These are phyloP conservation scores for Liparis tanakae DNA, from an alignment of 2,797 vertebrate genomes.

Conservation along the genomic window DNA sequence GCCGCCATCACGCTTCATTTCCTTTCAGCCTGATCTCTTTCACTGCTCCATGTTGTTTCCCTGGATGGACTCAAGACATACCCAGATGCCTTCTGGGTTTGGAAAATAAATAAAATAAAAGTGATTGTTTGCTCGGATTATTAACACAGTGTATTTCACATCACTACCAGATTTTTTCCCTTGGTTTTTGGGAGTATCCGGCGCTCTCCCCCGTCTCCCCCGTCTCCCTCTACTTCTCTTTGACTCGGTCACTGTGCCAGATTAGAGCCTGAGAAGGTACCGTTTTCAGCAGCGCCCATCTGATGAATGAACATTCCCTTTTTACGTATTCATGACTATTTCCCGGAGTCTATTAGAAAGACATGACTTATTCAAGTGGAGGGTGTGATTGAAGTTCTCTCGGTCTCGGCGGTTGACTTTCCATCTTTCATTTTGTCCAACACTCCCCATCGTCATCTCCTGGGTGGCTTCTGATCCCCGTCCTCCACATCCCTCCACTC, in stretches of 20 bases:
- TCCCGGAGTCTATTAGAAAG: constrained; percentile 71
- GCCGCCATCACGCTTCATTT: constrained; percentile 39
- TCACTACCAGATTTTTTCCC: neutral
- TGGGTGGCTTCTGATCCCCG: constrained; percentile 33
- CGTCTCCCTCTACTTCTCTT: constrained; percentile 10
- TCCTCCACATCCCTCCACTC: constrained; percentile 20
- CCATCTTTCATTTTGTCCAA: constrained; percentile 56
- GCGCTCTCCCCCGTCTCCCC: neutral
- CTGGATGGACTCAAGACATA: constrained; percentile 28
- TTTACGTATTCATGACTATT: constrained; percentile 72
- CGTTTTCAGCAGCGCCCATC: constrained; percentile 57
- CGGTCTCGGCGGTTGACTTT: constrained; percentile 55
- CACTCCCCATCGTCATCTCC: constrained; percentile 8
- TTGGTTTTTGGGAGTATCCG: neutral
- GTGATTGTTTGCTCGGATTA: constrained; percentile 12
- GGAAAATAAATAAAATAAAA: neutral
- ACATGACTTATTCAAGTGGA: constrained; percentile 71
- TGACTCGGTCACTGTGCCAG: constrained; percentile 33
- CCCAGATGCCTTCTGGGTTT: constrained; percentile 19
- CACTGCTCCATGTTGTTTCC: constrained; percentile 20
- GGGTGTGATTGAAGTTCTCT: constrained; percentile 66
- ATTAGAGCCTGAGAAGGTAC: constrained; percentile 57
- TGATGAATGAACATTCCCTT: constrained; percentile 58
- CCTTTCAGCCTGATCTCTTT: constrained; percentile 30
- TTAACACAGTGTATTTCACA: constrained; percentile 30